A percentile compares a stretch with the other conserved stretches of the same genome.
These are phyloP conservation scores for Lateolabrax maculatus DNA, from an alignment of 2,797 vertebrate genomes.

Conservation along the genomic window DNA sequence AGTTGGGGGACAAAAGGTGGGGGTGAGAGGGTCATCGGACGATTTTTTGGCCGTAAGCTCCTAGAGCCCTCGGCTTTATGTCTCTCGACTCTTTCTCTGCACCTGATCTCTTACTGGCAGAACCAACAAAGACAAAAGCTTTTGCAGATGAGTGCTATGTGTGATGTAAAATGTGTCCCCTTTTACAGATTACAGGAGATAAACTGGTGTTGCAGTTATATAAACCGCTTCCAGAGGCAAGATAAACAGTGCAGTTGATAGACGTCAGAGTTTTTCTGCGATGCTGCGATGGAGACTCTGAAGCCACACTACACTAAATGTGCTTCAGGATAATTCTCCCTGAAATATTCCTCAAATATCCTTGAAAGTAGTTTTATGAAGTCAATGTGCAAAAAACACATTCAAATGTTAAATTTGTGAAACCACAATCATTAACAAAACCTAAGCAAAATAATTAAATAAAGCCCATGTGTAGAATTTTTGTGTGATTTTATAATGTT, in stretches of 20 bases:
- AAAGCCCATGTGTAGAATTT: not conserved
- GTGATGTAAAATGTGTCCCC: constrained; percentile 23
- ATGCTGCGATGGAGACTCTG: too few relatives aligned
- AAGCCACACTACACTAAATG: not conserved
- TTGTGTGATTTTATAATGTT: not conserved
- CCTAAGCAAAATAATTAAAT: not conserved
- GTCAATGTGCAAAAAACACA: not conserved
- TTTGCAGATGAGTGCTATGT: constrained; percentile 24
- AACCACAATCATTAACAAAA: not conserved
- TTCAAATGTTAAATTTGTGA: too few relatives aligned
- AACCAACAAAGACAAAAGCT: constrained; percentile 37
- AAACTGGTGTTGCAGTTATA: constrained; percentile 2
- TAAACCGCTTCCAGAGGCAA: not conserved
- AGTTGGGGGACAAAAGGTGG: constrained; percentile 47
- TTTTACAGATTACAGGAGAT: constrained; percentile 49
- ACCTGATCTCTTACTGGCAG: constrained; percentile 37
- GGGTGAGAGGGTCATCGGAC: constrained; percentile 27
- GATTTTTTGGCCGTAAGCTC: constrained; percentile 37
- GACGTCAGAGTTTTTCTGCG: not conserved
- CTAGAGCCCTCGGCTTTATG: constrained; percentile 39
- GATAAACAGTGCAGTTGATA: not conserved
- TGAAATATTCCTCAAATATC: not conserved
- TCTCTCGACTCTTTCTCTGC: constrained; percentile 14
- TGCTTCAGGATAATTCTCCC: not conserved
- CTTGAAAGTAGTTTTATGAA: not conserved